These are phyloP conservation scores for Cyanoderma ruficeps DNA, from an alignment of 2,113 vertebrate genomes.

Conservation along the genomic window DNA sequence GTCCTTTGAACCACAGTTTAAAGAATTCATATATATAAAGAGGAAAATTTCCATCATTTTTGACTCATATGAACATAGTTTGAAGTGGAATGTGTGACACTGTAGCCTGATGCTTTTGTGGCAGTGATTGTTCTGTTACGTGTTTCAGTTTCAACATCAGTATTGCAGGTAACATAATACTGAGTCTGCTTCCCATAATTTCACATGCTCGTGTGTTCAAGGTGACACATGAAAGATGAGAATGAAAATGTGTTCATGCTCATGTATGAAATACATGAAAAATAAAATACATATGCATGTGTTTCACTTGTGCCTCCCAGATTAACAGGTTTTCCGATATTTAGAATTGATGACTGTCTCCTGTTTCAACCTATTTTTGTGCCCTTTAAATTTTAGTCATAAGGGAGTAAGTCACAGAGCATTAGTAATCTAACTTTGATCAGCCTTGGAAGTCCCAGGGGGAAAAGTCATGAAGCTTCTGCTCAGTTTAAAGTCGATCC, in stretches of 20 bases:
- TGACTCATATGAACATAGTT: not conserved
- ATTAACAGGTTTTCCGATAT: not conserved
- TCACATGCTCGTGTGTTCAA: not conserved
- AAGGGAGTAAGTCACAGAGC: not conserved
- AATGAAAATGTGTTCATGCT: not conserved
- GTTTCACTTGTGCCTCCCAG: not conserved
- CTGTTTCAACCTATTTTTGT: not conserved
- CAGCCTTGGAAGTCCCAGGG: not conserved
- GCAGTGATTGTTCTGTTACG: not conserved
- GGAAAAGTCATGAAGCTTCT: constrained; percentile 10
- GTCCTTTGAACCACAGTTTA: not conserved
- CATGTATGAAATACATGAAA: not conserved
- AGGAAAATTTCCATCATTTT: not conserved
- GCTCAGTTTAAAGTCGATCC: constrained; percentile 6
- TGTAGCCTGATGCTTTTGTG: not conserved
- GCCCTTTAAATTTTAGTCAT: constrained; percentile 1
- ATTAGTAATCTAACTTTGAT: constrained; percentile 28
- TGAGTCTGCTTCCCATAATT: not conserved
- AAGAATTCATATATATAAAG: not conserved
- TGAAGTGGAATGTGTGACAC: not conserved
- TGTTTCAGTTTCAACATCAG: not conserved
- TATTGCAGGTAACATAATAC: not conserved
- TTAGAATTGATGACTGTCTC: not conserved
- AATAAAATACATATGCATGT: not conserved
- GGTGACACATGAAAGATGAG: not conserved